Conservation (phyloP, 2,797 vertebrate species). For the Sebastolobus altivelis region DNA sequence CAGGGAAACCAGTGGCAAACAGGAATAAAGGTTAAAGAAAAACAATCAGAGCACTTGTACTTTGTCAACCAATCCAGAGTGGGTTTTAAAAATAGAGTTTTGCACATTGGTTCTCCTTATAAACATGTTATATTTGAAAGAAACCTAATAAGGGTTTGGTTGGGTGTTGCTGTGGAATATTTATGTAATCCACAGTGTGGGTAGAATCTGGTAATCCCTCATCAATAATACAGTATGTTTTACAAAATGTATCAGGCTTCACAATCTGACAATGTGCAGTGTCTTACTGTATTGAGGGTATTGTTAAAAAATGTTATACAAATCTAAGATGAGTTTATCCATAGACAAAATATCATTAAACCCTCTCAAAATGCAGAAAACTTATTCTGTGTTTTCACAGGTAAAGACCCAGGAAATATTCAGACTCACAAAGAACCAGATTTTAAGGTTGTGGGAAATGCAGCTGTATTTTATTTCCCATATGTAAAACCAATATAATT, state of each 20-base stretch:
- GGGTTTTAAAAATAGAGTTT: slow-evolving; percentile 19
- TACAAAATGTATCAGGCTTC: not conserved
- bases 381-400: not conserved
- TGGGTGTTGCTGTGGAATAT: not conserved
- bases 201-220: slow-evolving; percentile 6
- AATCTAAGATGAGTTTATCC: not conserved
- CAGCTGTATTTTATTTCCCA: not conserved
- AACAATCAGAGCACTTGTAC: slow-evolving; percentile 4
- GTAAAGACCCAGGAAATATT: not conserved
- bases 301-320: not conserved
- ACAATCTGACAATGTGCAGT: not conserved
- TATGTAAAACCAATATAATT: not conserved
- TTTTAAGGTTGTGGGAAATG: not conserved
- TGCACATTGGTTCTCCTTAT: not conserved
- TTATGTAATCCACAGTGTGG: slow-evolving; percentile 1
- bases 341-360: not conserved
- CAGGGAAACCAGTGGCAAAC: slow-evolving; percentile 37
- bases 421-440: not conserved
- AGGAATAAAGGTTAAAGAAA: slow-evolving; percentile 29
- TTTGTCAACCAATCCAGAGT: slow-evolving; percentile 16
- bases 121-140: not conserved
- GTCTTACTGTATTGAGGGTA: not conserved
- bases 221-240: slow-evolving; percentile 13
- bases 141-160: not conserved
- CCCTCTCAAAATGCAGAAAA: not conserved